phyloP scores from a whole-genome alignment of 2,797 vertebrate genomes.

The Halcyon leucocephala region DNA sequence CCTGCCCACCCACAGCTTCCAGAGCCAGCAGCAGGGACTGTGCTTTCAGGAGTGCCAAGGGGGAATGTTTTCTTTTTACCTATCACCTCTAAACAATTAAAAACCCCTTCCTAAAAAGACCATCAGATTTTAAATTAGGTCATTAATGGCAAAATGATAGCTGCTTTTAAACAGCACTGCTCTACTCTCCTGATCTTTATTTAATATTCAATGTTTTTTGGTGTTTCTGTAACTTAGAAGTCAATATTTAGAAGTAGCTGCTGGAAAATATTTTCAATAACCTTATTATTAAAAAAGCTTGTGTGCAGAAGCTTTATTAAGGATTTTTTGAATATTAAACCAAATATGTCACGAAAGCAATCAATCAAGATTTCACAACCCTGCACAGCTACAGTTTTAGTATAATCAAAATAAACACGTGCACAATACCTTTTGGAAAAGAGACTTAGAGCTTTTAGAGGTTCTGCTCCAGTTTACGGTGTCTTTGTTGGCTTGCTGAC shows the following conservation, averaged over 20 bases:
- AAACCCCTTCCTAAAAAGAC: background rate
- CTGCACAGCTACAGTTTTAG: background rate
- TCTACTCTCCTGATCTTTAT: background rate
- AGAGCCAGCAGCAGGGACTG: background rate
- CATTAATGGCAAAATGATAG: background rate
- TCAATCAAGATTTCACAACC: slow-evolving; percentile 64
- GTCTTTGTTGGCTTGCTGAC: background rate
- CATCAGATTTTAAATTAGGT: background rate
- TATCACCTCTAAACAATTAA: background rate
- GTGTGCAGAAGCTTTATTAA: slow-evolving; percentile 66
- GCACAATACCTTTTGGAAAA: background rate
- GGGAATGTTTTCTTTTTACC: background rate
- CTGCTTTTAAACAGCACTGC: background rate
- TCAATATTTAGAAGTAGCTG: slow-evolving; percentile 57
- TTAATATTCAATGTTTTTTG: slow-evolving; percentile 1
- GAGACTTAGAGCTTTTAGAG: background rate
- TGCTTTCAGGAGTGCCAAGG: background rate
- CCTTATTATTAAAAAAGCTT: slow-evolving; percentile 69
- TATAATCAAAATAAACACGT: slow-evolving; percentile 58
- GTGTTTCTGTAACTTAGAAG: background rate
- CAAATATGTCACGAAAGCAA: slow-evolving; percentile 64
- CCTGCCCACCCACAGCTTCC: background rate
- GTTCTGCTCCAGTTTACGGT: background rate
- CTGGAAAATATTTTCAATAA: slow-evolving; percentile 70
- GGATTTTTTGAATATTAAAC: slow-evolving; percentile 65